Conservation (phyloP, 1,140 invertebrate genomes). For the Bactericera cockerelli region DNA sequence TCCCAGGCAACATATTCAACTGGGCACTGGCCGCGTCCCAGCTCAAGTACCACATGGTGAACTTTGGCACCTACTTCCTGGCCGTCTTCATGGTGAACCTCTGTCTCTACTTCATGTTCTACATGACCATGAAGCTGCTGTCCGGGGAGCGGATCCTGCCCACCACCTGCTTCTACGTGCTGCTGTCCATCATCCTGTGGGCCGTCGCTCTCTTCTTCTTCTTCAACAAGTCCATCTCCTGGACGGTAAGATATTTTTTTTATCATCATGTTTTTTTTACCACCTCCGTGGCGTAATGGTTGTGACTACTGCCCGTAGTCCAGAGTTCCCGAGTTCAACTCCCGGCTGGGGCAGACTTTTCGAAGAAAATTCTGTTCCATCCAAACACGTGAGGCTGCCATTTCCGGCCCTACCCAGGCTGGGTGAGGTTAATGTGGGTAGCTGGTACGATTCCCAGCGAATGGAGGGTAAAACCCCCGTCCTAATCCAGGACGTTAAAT, state of each 20-base stretch:
- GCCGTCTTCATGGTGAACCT: constrained; percentile 69
- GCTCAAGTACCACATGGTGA: constrained; percentile 41
- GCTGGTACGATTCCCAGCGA: too few species aligned
- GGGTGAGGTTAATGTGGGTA: too few species aligned
- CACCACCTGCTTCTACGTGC: constrained; percentile 45
- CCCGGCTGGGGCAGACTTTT: too few species aligned
- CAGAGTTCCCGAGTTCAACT: too few species aligned
- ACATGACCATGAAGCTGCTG: constrained; percentile 70
- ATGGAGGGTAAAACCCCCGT: too few species aligned
- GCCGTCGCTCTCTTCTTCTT: constrained; percentile 55
- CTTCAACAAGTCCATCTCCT: constrained; percentile 57
- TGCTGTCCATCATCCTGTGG: constrained; percentile 49
- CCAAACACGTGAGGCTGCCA: too few species aligned
- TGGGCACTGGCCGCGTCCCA: constrained; percentile 55
- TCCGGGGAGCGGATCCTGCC: constrained; percentile 47
- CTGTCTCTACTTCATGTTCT: constrained; percentile 64
- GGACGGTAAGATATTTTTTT: constrained; percentile 43
- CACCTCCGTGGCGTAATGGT: too few species aligned
- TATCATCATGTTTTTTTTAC: background rate
- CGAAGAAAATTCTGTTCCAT: too few species aligned
- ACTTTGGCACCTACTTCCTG: constrained; percentile 72
- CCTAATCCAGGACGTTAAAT: too few species aligned
- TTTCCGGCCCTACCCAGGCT: too few species aligned
- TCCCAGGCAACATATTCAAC: constrained; percentile 58
- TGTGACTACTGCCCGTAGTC: too few species aligned